Conservation (phyloP, 2,888 invertebrate species). For the Erebia epiphron region DNA sequence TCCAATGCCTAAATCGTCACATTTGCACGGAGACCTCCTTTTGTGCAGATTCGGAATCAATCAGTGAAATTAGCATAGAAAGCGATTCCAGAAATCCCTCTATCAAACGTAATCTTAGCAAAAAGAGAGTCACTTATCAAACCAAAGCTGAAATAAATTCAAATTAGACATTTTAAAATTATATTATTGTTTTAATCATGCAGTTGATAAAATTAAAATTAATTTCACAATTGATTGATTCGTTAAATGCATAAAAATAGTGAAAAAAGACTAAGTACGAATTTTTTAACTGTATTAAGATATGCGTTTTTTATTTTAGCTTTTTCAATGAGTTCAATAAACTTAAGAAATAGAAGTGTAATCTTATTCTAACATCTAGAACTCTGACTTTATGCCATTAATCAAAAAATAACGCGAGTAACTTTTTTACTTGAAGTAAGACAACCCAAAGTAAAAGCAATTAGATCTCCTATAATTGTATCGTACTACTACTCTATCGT, state of each 20-base stretch:
- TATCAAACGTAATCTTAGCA: conserved; percentile 53
- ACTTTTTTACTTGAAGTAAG: neutral
- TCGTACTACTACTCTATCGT: neutral
- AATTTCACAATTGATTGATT: too few relatives aligned
- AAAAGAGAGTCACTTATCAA: conserved; percentile 74
- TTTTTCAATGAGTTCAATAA: neutral
- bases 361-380: neutral
- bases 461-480: neutral
- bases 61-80: conserved; percentile 73
- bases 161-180: conserved; percentile 41
- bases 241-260: neutral
- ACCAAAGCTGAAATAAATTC: conserved; percentile 61
- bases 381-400: neutral
- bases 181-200: too few relatives aligned
- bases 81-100: conserved; percentile 71
- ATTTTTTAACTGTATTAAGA: neutral
- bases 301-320: neutral
- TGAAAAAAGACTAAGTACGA: neutral
- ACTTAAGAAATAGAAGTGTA: neutral
- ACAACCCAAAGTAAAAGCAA: neutral
- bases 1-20: conserved; percentile 63
- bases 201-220: too few relatives aligned
- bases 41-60: conserved; percentile 68
- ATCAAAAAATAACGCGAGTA: neutral
- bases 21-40: conserved; percentile 54